Evolutionary conservation across 2,888 invertebrate species (phyloP).

Genomic region (Limnephilus auricula): DNA sequence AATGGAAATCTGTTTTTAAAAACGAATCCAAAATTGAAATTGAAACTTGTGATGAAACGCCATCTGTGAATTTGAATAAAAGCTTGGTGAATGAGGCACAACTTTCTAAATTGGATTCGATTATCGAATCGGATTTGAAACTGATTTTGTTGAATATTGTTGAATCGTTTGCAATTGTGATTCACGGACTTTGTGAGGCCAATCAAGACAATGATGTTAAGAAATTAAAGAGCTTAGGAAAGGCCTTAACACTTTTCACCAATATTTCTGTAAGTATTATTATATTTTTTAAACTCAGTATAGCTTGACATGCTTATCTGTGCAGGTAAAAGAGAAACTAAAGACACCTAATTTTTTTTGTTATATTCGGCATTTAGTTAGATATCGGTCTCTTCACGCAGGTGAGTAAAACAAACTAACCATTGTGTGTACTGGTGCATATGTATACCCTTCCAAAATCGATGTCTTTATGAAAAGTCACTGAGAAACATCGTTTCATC

Average conservation of each 20-base stretch:
- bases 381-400: no score
- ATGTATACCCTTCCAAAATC: no score
- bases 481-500: no score
- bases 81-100: neutral
- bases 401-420: no score
- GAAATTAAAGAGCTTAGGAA: conserved; percentile 50
- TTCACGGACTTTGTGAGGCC: conserved; percentile 24
- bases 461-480: no score
- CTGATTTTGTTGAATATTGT: conserved; percentile 53
- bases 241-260: conserved; percentile 51
- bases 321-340: no score
- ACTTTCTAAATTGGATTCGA: conserved; percentile 5
- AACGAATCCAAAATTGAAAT: conserved; percentile 25
- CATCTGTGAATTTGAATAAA: conserved; percentile 21
- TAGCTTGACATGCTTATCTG: neutral
- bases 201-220: conserved; percentile 42
- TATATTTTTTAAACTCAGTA: neutral
- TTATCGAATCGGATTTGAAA: neutral
- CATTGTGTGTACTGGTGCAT: no score
- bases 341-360: no score
- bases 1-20: conserved; percentile 57
- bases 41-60: conserved; percentile 9
- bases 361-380: no score
- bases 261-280: conserved; percentile 56
- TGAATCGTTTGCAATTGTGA: conserved; percentile 49